These are phyloP conservation scores for Drosophila anomelani DNA, from an alignment of 2,888 invertebrate genomes.

Conservation along the genomic window DNA sequence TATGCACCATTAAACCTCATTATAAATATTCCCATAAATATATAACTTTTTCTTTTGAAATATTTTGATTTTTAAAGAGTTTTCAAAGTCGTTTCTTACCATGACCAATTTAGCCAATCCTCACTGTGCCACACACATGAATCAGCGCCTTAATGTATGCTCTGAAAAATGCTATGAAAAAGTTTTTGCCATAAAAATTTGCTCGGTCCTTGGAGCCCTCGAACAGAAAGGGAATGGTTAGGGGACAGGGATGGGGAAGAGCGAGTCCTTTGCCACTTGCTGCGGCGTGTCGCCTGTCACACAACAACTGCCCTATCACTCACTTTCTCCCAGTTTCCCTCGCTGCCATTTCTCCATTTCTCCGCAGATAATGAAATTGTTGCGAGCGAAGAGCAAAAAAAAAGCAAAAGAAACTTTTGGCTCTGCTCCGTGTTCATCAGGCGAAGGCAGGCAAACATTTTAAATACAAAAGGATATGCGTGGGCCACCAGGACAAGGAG, in stretches of 20 bases:
- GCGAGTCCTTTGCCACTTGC: slow-evolving; percentile 48
- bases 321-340: slow-evolving; percentile 29
- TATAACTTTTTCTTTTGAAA: slow-evolving; percentile 3
- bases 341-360: slow-evolving; percentile 21
- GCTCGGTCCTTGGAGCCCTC: slow-evolving; percentile 31
- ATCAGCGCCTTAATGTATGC: slow-evolving; percentile 47
- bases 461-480: slow-evolving; percentile 82
- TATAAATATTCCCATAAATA: neutral
- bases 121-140: slow-evolving; percentile 39
- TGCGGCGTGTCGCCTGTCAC: slow-evolving; percentile 56
- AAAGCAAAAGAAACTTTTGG: slow-evolving; percentile 31
- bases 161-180: slow-evolving; percentile 60
- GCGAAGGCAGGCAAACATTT: slow-evolving; percentile 70
- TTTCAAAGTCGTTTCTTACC: neutral
- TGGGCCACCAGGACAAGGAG: slow-evolving; percentile 64
- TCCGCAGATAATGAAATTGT: slow-evolving; percentile 77
- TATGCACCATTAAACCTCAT: neutral
- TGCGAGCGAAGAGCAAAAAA: slow-evolving; percentile 47
- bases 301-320: slow-evolving; percentile 58
- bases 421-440: slow-evolving; percentile 62
- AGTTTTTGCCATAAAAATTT: slow-evolving; percentile 75
- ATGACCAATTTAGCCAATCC: slow-evolving; percentile 22
- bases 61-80: slow-evolving; percentile 5
- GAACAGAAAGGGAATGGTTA: neutral
- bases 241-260: neutral